phyloP scores from a whole-genome alignment of 2,113 vertebrate genomes.

The Petroica traversi region DNA sequence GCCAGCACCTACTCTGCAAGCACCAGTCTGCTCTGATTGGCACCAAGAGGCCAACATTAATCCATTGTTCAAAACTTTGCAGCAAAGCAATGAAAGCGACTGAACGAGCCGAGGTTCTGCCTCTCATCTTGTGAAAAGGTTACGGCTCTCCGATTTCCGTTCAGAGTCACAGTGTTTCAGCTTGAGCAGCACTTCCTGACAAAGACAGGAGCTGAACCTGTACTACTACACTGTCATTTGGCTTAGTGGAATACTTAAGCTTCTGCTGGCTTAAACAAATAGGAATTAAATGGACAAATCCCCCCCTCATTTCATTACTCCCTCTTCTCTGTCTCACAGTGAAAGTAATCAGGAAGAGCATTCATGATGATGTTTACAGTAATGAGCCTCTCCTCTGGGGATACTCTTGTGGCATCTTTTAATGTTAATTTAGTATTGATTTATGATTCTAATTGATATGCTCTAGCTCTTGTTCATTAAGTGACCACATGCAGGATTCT shows the following conservation, averaged over 20 bases:
- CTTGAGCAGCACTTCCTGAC: not conserved
- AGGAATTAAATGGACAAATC: not conserved
- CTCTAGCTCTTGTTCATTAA: constrained; percentile 37
- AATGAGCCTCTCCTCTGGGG: not conserved
- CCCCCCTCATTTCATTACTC: not conserved
- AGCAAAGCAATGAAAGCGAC: not conserved
- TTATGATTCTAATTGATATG: not conserved
- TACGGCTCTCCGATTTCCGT: not conserved
- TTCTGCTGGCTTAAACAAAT: not conserved
- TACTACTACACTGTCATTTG: not conserved
- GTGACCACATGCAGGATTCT: not conserved
- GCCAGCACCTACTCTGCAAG: not conserved
- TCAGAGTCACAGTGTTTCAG: not conserved
- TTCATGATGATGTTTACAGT: not conserved
- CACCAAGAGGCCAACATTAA: not conserved
- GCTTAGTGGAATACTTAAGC: not conserved
- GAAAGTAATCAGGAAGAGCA: not conserved
- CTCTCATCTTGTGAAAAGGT: not conserved
- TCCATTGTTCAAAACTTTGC: not conserved
- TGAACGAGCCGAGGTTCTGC: not conserved
- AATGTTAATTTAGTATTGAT: not conserved
- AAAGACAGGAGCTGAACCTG: not conserved
- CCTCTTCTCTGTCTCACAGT: not conserved
- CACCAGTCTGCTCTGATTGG: not conserved
- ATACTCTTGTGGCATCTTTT: not conserved